Conservation (phyloP, 2,888 invertebrate species). For the Actias luna region DNA sequence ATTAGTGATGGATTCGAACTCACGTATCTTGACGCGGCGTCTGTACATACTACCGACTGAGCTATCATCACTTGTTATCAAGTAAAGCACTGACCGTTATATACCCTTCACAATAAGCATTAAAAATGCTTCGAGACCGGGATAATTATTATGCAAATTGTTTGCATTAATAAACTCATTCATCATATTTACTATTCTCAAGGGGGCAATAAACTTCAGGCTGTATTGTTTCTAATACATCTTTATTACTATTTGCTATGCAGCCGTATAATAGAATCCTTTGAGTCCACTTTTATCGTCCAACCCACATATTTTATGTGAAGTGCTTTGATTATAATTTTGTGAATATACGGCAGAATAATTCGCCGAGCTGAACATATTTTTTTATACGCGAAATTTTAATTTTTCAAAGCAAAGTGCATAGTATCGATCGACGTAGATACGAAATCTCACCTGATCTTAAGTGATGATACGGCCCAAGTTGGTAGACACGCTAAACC, state of each 20-base stretch:
- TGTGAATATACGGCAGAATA: conserved; percentile 24
- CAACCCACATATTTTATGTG: conserved; percentile 23
- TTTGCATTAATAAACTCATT: background rate
- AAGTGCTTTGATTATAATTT: conserved; percentile 27
- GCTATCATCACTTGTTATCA: background rate
- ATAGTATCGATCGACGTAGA: too few relatives aligned
- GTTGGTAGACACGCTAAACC: too few relatives aligned
- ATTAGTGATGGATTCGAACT: too few relatives aligned
- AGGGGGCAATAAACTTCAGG: conserved; percentile 17
- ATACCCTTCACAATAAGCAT: background rate
- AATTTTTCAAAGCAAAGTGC: background rate
- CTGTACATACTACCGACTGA: background rate
- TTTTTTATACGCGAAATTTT: background rate
- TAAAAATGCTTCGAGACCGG: background rate
- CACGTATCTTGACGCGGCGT: too few relatives aligned
- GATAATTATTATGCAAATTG: conserved; percentile 6
- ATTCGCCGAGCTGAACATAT: background rate
- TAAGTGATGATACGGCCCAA: too few relatives aligned
- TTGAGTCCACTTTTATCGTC: conserved; percentile 34
- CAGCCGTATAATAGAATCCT: conserved; percentile 30
- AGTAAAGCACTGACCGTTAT: background rate
- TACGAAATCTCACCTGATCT: too few relatives aligned
- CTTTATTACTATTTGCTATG: conserved; percentile 28
- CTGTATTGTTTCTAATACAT: conserved; percentile 20
- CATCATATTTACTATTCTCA: conserved; percentile 2